phyloP scores from a whole-genome alignment of 2,888 invertebrate species.

The Drosophila testacea region DNA sequence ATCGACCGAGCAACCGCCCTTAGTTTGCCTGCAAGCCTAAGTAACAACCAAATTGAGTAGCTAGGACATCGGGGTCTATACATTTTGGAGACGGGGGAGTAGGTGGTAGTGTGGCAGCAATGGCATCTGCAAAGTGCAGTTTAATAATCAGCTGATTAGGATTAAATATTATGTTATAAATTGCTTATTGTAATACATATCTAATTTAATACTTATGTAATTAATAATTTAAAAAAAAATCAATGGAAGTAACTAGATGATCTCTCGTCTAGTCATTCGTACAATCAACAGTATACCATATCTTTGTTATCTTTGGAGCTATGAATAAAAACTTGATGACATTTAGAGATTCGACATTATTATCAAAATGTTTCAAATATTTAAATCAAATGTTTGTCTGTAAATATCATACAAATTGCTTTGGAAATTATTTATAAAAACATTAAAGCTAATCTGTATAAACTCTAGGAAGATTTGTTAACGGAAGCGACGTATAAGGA shows the following conservation, averaged over 20 bases:
- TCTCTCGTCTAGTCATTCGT: conserved; percentile 8
- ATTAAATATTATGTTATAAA: conserved; percentile 14
- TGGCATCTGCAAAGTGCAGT: conserved; percentile 18
- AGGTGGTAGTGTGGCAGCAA: conserved; percentile 11
- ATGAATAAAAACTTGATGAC: conserved; percentile 25
- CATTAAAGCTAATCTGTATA: conserved; percentile 15
- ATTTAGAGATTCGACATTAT: conserved; percentile 15
- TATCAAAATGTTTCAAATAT: conserved; percentile 13
- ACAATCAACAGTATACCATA: conserved; percentile 1
- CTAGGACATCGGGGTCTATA: conserved; percentile 33
- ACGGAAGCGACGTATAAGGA: conserved; percentile 35
- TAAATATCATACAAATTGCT: conserved; percentile 25
- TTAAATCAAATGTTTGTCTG: conserved; percentile 7
- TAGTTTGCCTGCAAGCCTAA: conserved; percentile 34
- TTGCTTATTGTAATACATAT: conserved; percentile 15
- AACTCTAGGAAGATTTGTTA: conserved; percentile 31
- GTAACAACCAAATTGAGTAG: conserved; percentile 46
- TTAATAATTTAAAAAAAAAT: conserved; percentile 19
- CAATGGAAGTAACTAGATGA: conserved; percentile 21
- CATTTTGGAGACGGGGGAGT: conserved; percentile 13
- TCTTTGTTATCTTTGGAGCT: conserved; percentile 14
- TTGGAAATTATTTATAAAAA: conserved; percentile 11
- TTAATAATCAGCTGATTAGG: conserved; percentile 20
- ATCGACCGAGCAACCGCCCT: conserved; percentile 23
- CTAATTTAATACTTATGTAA: conserved; percentile 13